Evolutionary conservation across 2,888 invertebrate species (phyloP), one percentile per base, ranked within the genome.

Genomic region (Leuctra nigra): DNA sequence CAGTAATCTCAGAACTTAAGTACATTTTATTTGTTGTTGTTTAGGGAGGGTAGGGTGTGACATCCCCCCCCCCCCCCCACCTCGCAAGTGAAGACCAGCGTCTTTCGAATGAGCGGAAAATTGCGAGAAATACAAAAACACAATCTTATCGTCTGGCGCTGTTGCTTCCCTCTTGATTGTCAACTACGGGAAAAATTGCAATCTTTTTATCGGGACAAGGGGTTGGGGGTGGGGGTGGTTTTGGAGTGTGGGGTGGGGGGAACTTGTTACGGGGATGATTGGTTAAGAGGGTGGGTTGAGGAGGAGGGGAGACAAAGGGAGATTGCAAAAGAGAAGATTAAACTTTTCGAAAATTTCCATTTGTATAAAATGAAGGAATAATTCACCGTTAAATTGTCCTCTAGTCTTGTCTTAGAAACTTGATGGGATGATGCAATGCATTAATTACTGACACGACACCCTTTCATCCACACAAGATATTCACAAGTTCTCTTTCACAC

Each of bases 51-150:
- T n/a, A n/a, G n/a, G n/a, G n/a, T n/a, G n/a, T n/a, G n/a, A n/a
- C n/a, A n/a, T n/a, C n/a, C n/a, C n/a, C n/a, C n/a, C n/a, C n/a
- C n/a, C n/a, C n/a, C n/a, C n/a, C n/a, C n/a, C n/a, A n/a, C n/a
- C n/a, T n/a, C n/a, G n/a, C n/a, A n/a, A 29, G 41, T 20, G 33
- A 20, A 18, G 35, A 16, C 50, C 50, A 18, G 20, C 33, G 35
- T 22, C 11, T 50, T 35, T 14, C 50, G 59, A 59, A 59, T 56
- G 59, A 59, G 59, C 53, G 53, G 54, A 59, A 59, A 59, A 59
- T 59, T 59, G 56, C 53, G 56, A 56, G 59, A 56, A 56, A 59
- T 59, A 59, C 56, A 54, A 44, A 35, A 52, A 56, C 52, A 56
- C 39, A 54, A 57, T 55, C 50, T 50, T 35, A 48, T 48, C 48